Base-by-base conservation (phyloP, 2,888 invertebrate genomes). In the Brachyptera putata region DNA sequence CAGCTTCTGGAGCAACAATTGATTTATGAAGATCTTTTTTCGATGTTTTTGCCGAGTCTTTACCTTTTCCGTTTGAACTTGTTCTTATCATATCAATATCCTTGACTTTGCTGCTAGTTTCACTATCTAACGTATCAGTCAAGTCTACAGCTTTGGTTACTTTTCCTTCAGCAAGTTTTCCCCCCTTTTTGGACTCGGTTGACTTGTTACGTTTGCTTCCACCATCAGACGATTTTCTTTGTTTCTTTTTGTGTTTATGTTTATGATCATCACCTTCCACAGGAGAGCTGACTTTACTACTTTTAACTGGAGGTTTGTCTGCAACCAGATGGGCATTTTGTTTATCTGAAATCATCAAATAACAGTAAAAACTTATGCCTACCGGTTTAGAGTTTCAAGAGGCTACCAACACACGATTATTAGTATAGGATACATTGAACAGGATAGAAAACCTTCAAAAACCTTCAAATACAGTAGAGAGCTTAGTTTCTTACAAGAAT, bases 181-280 rank as follows among this genome's bases (percentile, higher is more conserved):
- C 46, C 7, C 24, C 21, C 46, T 46, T 46, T 46, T 46, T 46
- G 1, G 24, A 46, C 9, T 9, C 24, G 7, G 46, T 21, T 18
- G 21, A 24, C 24, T 46, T 46, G n/a, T n/a, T n/a, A n/a, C n/a
- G n/a, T n/a, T n/a, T n/a, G n/a, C n/a, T n/a, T n/a, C n/a, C n/a
- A 24, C 24, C n/a, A 22, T 46, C 46, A 21, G 22, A 21, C 24
- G 46, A 46, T 22, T 46, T 66, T 55, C 76, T 71, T 67, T 76
- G 77, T 0, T 70, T 37, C 62, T 75, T 43, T 63, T 41, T 65
- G 66, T 74, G 5, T 74, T 53, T 34, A 5, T 72, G 70, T 66
- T 77, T 74, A 21, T 62, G 58, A 63, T 67, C 37, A 55, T 77
- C 74, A 13, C 67, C 65, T 11, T 71, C 68, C 13, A 71, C 72